Evolutionary conservation across 1,140 invertebrate genomes (phyloP).

Genomic region (Drosophila micromelanica): DNA sequence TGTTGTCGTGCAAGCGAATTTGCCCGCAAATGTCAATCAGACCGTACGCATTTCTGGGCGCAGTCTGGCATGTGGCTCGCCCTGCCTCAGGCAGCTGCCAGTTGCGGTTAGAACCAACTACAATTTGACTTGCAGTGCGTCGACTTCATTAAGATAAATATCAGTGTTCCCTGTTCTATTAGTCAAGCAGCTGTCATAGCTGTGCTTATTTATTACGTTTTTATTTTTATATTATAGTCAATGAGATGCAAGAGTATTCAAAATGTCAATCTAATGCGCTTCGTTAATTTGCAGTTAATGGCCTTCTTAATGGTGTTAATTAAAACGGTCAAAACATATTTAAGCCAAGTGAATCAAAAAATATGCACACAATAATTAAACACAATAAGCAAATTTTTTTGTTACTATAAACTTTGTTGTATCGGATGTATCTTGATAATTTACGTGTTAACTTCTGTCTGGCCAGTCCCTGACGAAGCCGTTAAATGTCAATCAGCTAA

Average conservation of each 20-base stretch:
- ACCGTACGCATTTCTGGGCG: constrained; percentile 69
- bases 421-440: constrained; percentile 23
- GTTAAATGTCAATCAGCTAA: constrained; percentile 36
- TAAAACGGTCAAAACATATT: constrained; percentile 42
- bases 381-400: constrained; percentile 1
- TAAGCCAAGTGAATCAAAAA: constrained; percentile 4
- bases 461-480: constrained; percentile 10
- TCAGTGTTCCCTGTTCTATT: constrained; percentile 52
- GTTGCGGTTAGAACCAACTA: constrained; percentile 35
- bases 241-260: constrained; percentile 1
- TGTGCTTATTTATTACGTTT: constrained; percentile 52
- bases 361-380: constrained; percentile 15
- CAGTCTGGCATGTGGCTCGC: constrained; percentile 60
- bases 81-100: constrained; percentile 37
- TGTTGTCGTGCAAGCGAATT: constrained; percentile 25
- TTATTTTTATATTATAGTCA: too few species aligned
- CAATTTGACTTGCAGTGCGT: constrained; percentile 43
- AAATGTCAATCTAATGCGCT: constrained; percentile 44
- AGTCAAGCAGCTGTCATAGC: constrained; percentile 50
- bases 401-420: constrained; percentile 1
- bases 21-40: constrained; percentile 67
- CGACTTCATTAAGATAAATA: constrained; percentile 52
- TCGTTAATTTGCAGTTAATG: constrained; percentile 50
- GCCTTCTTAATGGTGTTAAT: constrained; percentile 48
- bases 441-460: constrained; percentile 21